A percentile compares a stretch with the other conserved stretches of the same genome.
Evolutionary conservation across 1,140 invertebrate species (phyloP).

Genomic region (Leguminivora glycinivorella): DNA sequence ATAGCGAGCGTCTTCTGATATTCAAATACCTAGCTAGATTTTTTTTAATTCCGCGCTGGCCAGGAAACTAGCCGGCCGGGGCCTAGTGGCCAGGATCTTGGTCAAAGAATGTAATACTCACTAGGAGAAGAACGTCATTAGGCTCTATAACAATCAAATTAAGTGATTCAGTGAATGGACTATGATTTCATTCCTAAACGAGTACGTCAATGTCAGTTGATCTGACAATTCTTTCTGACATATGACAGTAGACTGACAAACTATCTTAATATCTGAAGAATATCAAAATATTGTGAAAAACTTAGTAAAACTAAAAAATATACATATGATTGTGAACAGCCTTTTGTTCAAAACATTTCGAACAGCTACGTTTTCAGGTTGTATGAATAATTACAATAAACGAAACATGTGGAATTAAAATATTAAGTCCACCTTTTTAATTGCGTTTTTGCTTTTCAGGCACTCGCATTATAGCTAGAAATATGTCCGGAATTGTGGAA

Average conservation of each 20-base stretch:
- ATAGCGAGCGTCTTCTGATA: too few relatives aligned
- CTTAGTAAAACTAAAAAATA: not conserved
- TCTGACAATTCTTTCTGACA: not conserved
- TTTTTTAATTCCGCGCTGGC: too few relatives aligned
- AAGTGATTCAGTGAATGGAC: too few relatives aligned
- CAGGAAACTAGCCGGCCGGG: too few relatives aligned
- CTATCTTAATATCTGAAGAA: not conserved
- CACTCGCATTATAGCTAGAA: slow-evolving; percentile 8
- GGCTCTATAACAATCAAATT: too few relatives aligned
- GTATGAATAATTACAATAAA: not conserved
- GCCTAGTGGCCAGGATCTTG: too few relatives aligned
- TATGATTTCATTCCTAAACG: not conserved
- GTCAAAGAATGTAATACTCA: too few relatives aligned
- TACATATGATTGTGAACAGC: not conserved
- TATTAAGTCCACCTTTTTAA: not conserved
- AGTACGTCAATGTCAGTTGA: not conserved
- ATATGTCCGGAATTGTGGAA: slow-evolving; percentile 69
- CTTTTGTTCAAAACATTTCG: not conserved
- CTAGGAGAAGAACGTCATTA: too few relatives aligned
- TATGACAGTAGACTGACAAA: not conserved
- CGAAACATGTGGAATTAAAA: not conserved
- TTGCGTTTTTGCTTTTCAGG: slow-evolving; percentile 2
- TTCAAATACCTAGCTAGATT: too few relatives aligned
- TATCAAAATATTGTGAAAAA: not conserved
- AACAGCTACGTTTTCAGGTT: not conserved